Evolutionary conservation across 2,888 invertebrate species (phyloP), one percentile per base, ranked within the genome.

Genomic region (Timema cristinae): DNA sequence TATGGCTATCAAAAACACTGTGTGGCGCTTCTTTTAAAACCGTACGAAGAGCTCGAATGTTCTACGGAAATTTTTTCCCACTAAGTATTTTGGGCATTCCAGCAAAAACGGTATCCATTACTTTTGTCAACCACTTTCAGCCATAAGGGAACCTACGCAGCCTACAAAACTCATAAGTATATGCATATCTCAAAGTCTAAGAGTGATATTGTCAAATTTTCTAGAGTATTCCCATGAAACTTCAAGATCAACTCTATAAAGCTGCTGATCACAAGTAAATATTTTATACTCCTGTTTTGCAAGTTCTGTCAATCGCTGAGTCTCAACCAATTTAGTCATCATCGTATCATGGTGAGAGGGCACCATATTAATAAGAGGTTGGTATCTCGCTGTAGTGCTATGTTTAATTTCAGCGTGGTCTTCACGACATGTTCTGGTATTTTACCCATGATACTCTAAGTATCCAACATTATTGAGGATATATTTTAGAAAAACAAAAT

Each of bases 231-330:
- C 56, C 56, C 56, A 56, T 7, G 7, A 15, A 15, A 56, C 16
- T 56, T 56, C 2, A n/a, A 56, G 32, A 32, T 1, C 32, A 4
- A 2, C 32, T 32, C 32, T 32, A 32, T 32, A 32, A 32, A 32
- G 32, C 16, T 56, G 56, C n/a, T 56, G 56, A 11, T 56, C 56
- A 56, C n/a, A 56, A 56, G 56, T 56, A 56, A 56, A 56, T 16
- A 13, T 16, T 16, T 1, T 56, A 6, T 15, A 56, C n/a, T 56
- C 56, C 7, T 4, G 56, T 8, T 13, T 7, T 56, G 56, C 56
- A 15, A 56, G n/a, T 16, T 56, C 16, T 56, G 56, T 11, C n/a
- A 56, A 16, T 7, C 56, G n/a, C 56, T 56, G 56, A 56, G 56
- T 7, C 56, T 56, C 56, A 8, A 11, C 16, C 56, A 56, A 15